Evolutionary conservation across 2,113 vertebrate species (phyloP).

Genomic region (Clinocottus analis): DNA sequence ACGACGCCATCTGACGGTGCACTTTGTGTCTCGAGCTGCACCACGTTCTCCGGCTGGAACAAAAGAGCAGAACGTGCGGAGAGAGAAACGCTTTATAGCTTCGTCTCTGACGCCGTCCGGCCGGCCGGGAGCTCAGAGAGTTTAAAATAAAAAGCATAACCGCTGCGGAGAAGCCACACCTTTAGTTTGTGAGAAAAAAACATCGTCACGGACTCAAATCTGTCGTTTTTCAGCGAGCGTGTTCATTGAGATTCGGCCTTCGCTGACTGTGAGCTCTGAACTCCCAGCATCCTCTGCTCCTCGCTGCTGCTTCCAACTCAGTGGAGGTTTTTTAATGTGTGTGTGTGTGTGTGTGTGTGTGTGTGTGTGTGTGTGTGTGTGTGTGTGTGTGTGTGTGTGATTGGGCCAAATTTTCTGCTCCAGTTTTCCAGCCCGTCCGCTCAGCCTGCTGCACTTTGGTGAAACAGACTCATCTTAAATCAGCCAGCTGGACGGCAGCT

Average conservation of each 20-base stretch:
- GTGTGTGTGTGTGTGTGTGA: slow-evolving; percentile 57
- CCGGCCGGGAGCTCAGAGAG: not conserved
- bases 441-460: slow-evolving; percentile 41
- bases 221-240: slow-evolving; percentile 21
- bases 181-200: not conserved
- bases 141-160: slow-evolving; percentile 24
- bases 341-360: slow-evolving; percentile 52
- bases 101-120: no score
- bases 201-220: slow-evolving; percentile 1
- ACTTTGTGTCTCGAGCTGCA: slow-evolving; percentile 7
- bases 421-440: slow-evolving; percentile 67
- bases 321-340: not conserved
- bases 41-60: not conserved
- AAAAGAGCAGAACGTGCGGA: not conserved
- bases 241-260: not conserved
- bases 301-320: slow-evolving; percentile 30
- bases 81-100: slow-evolving; percentile 4
- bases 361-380: slow-evolving; percentile 56
- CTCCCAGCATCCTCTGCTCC: slow-evolving; percentile 61
- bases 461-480: slow-evolving; percentile 54
- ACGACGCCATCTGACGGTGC: not conserved
- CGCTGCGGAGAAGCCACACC: slow-evolving; percentile 4
- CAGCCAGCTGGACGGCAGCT: slow-evolving; percentile 49
- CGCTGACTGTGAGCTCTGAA: not conserved
- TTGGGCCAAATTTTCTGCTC: slow-evolving; percentile 81